Percentiles rank a stretch among this genome's conserved stretches.
phyloP scores from a whole-genome alignment of 1,140 invertebrate genomes.

The Sipha flava region DNA sequence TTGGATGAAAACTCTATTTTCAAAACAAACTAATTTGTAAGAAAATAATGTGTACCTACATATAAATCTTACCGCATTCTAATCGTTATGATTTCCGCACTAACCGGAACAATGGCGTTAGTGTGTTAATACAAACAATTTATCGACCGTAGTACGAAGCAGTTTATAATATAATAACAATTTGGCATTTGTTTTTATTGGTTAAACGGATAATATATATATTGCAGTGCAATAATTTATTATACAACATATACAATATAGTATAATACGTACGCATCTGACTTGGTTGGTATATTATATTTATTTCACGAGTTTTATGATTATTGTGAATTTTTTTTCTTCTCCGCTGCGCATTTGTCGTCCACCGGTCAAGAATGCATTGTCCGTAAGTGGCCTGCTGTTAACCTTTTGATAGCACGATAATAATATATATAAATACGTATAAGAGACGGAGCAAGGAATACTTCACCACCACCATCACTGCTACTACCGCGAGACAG shows the following conservation, averaged over 20 bases:
- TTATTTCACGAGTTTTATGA: not conserved
- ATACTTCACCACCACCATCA: not conserved
- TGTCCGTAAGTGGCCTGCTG: slow-evolving; percentile 28
- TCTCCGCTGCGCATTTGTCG: not conserved
- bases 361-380: slow-evolving; percentile 27
- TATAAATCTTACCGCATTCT: too few relatives aligned
- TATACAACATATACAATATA: not conserved
- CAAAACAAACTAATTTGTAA: too few relatives aligned
- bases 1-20: too few relatives aligned
- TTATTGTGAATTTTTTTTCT: not conserved
- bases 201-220: not conserved
- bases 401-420: slow-evolving; percentile 11
- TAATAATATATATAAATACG: not conserved
- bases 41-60: too few relatives aligned
- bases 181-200: slow-evolving; percentile 11
- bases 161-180: not conserved
- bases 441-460: not conserved
- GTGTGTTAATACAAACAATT: too few relatives aligned
- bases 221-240: not conserved
- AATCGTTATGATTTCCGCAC: too few relatives aligned
- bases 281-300: not conserved
- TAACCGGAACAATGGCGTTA: too few relatives aligned
- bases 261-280: too few relatives aligned
- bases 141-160: too few relatives aligned
- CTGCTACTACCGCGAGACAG: not conserved